Percentiles rank a stretch among this genome's conserved stretches.
phyloP scores from a whole-genome alignment of 2,113 vertebrate species.

The Aplodontia rufa region DNA sequence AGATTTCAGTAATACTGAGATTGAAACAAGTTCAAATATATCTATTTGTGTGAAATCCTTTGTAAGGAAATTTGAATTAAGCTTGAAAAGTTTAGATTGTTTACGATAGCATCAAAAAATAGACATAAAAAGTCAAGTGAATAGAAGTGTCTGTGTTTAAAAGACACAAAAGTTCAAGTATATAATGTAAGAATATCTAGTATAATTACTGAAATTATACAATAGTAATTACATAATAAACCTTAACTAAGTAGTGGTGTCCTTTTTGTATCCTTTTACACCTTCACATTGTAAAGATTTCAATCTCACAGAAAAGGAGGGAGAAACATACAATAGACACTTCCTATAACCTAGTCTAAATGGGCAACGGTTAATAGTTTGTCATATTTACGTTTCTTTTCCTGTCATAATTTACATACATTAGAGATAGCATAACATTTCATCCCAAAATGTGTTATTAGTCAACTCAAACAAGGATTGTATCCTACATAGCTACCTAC shows the following conservation, averaged over 20 bases:
- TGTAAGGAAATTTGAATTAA: constrained; percentile 41
- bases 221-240: not conserved
- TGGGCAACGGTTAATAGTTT: not conserved
- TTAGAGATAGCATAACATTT: not conserved
- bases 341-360: not conserved
- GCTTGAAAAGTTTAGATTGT: constrained; percentile 11
- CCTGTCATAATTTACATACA: not conserved
- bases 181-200: not conserved
- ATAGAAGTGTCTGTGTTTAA: constrained; percentile 17
- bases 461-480: not conserved
- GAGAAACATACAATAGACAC: not conserved
- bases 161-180: not conserved
- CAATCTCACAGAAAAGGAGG: not conserved
- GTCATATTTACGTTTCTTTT: not conserved
- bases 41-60: constrained; percentile 35
- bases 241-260: not conserved
- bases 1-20: constrained; percentile 54
- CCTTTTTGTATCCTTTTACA: not conserved
- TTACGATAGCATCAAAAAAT: constrained; percentile 45
- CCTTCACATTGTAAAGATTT: not conserved
- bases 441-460: not conserved
- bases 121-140: not conserved
- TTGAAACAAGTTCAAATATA: constrained; percentile 52
- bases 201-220: not conserved
- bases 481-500: not conserved